phyloP scores from a whole-genome alignment of 2,113 vertebrate species.

The Octodon degus region DNA sequence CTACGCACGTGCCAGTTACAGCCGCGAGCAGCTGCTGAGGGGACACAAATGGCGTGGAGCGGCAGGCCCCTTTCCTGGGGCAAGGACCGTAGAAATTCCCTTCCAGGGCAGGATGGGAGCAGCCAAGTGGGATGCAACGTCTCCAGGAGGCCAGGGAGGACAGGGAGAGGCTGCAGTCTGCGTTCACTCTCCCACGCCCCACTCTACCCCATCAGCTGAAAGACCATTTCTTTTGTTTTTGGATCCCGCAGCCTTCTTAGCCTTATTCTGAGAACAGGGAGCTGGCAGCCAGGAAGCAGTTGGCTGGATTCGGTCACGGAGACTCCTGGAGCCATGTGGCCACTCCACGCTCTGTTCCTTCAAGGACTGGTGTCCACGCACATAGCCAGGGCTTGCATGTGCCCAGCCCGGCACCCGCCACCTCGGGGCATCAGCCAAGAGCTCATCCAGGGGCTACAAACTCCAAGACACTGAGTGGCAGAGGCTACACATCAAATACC shows the following conservation, averaged over 20 bases:
- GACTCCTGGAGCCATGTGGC: neutral
- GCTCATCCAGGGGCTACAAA: neutral
- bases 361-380: neutral
- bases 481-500: neutral
- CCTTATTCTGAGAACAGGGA: neutral
- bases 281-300: neutral
- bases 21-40: neutral
- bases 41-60: neutral
- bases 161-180: neutral
- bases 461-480: fast-evolving
- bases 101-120: neutral
- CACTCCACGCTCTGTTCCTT: neutral
- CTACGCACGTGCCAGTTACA: neutral
- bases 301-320: neutral
- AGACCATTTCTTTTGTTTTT: neutral
- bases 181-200: neutral
- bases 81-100: neutral
- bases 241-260: neutral
- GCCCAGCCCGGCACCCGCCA: neutral
- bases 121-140: neutral
- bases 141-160: fast-evolving
- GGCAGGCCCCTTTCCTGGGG: neutral
- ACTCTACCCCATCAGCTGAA: neutral
- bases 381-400: neutral
- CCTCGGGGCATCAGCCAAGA: neutral